A percentile compares a stretch with the other conserved stretches of the same genome.
Conservation (phyloP, 2,797 vertebrate genomes). For the Dromococcyx pavoninus region DNA sequence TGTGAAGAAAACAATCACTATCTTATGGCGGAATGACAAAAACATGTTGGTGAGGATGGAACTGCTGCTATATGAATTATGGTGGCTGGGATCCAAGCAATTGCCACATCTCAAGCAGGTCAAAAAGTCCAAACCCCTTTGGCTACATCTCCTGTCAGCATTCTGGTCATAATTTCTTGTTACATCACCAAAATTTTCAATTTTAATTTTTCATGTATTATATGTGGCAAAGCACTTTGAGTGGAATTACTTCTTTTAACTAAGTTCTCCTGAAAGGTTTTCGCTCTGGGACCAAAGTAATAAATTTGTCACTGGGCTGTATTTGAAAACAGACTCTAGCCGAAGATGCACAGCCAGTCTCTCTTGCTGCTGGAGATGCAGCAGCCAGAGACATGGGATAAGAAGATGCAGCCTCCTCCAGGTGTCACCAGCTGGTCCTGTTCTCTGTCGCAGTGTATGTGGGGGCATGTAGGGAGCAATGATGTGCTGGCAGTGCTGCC, state of each 20-base stretch:
- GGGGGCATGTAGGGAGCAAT: neutral
- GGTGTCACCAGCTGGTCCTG: neutral
- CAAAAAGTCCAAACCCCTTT: neutral
- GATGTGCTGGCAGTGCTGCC: neutral
- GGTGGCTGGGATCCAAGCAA: neutral
- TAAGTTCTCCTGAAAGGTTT: neutral
- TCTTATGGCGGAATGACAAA: neutral
- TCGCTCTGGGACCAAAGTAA: neutral
- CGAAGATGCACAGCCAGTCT: neutral
- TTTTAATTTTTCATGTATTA: neutral
- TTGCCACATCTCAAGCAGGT: neutral
- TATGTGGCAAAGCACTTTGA: neutral
- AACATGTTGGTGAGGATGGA: neutral
- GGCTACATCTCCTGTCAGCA: neutral
- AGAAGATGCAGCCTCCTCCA: neutral
- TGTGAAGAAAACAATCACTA: neutral
- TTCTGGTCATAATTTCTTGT: neutral
- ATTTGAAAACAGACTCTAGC: neutral
- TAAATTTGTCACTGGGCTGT: neutral
- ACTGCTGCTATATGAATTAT: neutral
- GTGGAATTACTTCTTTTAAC: neutral
- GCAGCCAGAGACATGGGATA: neutral
- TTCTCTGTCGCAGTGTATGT: rapidly evolving
- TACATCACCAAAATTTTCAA: neutral
- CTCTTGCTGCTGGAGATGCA: neutral